phyloP scores from a whole-genome alignment of 2,113 vertebrate species.

The Malaclemys terrapin region DNA sequence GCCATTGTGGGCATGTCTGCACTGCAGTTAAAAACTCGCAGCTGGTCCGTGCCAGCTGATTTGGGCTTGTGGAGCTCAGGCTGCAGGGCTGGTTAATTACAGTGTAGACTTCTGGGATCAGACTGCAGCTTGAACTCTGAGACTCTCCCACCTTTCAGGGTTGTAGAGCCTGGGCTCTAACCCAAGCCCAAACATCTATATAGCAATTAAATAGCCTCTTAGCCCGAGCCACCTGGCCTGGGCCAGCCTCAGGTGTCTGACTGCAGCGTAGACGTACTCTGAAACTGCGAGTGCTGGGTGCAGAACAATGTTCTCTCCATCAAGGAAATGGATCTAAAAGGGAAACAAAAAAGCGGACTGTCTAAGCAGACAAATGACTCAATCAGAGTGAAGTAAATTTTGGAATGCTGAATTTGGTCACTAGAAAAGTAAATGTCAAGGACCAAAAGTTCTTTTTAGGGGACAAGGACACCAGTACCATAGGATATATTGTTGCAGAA shows the following conservation, averaged over 20 bases:
- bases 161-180: background rate
- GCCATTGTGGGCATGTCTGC: background rate
- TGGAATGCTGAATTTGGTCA: conserved; percentile 34
- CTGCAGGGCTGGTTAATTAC: background rate
- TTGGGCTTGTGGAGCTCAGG: no score
- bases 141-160: background rate
- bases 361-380: conserved; percentile 28
- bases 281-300: background rate
- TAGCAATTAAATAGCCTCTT: no score
- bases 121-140: background rate
- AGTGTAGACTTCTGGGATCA: background rate
- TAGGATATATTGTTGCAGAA: background rate
- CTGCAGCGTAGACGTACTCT: background rate
- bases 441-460: background rate
- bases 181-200: background rate
- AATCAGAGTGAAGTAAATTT: conserved; percentile 2
- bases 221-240: background rate
- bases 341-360: conserved; percentile 42
- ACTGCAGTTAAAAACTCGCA: background rate
- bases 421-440: conserved; percentile 3
- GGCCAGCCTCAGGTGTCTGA: background rate
- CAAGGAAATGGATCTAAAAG: conserved; percentile 57
- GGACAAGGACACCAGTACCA: background rate
- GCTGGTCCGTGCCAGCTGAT: background rate
- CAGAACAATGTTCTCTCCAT: conserved; percentile 38